A percentile compares a stretch with the other conserved stretches of the same genome.
phyloP scores from a whole-genome alignment of 37 sponge, comb jelly and placozoan genomes.

The Tethya wilhelma region DNA sequence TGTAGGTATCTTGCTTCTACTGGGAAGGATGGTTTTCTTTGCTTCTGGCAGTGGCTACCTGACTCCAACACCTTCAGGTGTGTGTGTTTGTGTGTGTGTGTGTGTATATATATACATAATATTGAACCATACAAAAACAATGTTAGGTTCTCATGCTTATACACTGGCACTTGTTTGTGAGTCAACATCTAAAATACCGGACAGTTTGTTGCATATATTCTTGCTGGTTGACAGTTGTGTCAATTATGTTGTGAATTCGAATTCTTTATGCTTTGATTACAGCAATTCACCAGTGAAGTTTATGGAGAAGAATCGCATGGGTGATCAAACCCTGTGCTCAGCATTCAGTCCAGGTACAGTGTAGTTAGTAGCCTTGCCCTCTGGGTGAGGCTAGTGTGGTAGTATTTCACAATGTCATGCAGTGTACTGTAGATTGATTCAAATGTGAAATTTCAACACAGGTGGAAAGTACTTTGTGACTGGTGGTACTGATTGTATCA shows the following conservation, averaged over 20 bases:
- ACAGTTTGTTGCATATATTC: not conserved
- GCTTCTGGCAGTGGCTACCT: conserved; percentile 76
- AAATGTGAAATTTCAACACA: conserved; percentile 64
- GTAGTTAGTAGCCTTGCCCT: no score
- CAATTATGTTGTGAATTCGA: no score
- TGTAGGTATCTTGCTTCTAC: conserved; percentile 74
- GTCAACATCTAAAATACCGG: no score
- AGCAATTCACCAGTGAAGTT: conserved; percentile 68
- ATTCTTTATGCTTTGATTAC: not conserved
- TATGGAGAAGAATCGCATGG: conserved; percentile 71
- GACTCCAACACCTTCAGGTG: conserved; percentile 38
- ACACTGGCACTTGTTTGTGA: no score
- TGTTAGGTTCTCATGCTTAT: not conserved
- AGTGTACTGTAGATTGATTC: no score
- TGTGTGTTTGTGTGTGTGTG: conserved; percentile 29
- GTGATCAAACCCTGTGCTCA: conserved; percentile 80
- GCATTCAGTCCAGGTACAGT: conserved; percentile 83
- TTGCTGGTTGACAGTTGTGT: no score
- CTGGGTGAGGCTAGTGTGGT: no score
- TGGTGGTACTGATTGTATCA: conserved; percentile 73
- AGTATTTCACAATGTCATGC: no score
- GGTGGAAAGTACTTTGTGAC: conserved; percentile 84
- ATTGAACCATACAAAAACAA: not conserved
- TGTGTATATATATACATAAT: not conserved
- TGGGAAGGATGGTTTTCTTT: conserved; percentile 69